phyloP scores from a whole-genome alignment of 2,797 vertebrate species.

The Gobionotothen gibberifrons region DNA sequence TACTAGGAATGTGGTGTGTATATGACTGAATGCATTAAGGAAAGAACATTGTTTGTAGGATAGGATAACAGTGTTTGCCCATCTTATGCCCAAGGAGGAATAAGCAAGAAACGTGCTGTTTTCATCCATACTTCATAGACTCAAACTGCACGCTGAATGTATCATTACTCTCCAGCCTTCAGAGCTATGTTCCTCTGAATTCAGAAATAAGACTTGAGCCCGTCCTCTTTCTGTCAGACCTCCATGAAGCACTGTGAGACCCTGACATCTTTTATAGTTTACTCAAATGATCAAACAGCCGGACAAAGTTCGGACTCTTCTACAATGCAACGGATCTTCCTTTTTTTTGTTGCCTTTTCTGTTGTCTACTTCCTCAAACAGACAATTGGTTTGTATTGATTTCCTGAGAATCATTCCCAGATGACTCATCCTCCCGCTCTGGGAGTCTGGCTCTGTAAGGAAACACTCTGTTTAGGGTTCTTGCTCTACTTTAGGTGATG shows the following conservation, averaged over 20 bases:
- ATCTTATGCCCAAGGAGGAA: neutral
- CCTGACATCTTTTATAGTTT: constrained; percentile 44
- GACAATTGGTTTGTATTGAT: constrained; percentile 71
- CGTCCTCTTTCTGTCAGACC: constrained; percentile 25
- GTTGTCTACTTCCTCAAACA: constrained; percentile 64
- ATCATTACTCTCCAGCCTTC: neutral
- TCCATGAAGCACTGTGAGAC: constrained; percentile 7
- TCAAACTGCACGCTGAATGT: neutral
- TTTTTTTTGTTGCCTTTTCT: constrained; percentile 46
- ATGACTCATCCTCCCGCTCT: constrained; percentile 69
- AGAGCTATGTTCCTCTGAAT: constrained; percentile 20
- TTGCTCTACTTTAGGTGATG: constrained; percentile 43
- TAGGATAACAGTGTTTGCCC: neutral
- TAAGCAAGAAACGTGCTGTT: neutral
- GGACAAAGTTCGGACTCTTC: constrained; percentile 45
- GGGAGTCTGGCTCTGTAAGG: constrained; percentile 49
- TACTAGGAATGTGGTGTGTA: neutral
- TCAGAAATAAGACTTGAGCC: constrained; percentile 18
- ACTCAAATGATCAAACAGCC: constrained; percentile 54
- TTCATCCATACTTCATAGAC: neutral
- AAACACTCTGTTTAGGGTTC: constrained; percentile 54
- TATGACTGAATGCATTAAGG: neutral
- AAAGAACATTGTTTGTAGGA: neutral
- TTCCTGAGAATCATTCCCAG: constrained; percentile 56
- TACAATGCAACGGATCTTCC: constrained; percentile 28